Evolutionary conservation across 2,797 vertebrate species (phyloP).

Genomic region (Silurus aristotelis): DNA sequence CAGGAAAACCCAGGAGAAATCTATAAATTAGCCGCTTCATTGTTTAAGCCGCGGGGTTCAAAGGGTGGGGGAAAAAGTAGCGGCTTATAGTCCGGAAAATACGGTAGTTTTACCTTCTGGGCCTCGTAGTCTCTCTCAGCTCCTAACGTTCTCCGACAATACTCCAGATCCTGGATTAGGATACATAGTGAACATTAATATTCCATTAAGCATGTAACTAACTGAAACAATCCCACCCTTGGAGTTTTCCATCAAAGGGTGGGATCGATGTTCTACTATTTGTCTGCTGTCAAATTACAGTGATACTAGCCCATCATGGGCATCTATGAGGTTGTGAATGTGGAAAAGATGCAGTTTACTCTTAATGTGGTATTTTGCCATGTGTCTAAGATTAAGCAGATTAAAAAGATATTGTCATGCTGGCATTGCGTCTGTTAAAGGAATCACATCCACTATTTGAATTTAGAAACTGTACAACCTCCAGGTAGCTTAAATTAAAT

Average conservation of each 20-base stretch:
- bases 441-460: background rate
- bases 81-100: too few relatives aligned
- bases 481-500: background rate
- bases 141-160: slow-evolving; percentile 80
- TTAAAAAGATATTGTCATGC: too few relatives aligned
- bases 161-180: slow-evolving; percentile 76
- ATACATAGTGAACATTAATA: slow-evolving; percentile 10
- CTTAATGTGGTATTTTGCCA: background rate
- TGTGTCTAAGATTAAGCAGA: background rate
- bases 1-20: too few relatives aligned
- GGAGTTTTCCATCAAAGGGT: background rate
- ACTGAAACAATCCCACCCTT: background rate
- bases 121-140: slow-evolving; percentile 91
- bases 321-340: background rate
- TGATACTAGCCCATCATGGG: background rate
- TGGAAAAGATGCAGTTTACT: background rate
- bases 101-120: slow-evolving; percentile 81
- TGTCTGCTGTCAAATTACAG: background rate
- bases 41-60: background rate
- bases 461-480: background rate
- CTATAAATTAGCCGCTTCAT: too few relatives aligned
- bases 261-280: background rate
- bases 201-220: background rate
- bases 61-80: too few relatives aligned
- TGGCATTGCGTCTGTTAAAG: too few relatives aligned